These are phyloP conservation scores for Delichon dasypus DNA, from an alignment of 2,797 vertebrate species.

Conservation along the genomic window DNA sequence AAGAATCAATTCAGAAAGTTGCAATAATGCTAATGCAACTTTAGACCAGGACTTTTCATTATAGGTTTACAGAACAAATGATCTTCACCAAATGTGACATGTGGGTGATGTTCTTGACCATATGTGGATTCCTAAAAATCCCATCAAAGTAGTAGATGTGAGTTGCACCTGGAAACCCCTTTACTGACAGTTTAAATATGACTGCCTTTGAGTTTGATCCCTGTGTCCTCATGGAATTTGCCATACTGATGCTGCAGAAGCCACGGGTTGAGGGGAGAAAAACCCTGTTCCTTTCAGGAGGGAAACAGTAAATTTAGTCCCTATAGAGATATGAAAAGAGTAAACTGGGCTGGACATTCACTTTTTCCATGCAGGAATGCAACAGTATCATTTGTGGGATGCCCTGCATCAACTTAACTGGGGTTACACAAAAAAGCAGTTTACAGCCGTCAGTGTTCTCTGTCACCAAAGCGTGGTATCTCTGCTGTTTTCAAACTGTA, in stretches of 20 bases:
- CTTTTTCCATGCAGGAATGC: not conserved
- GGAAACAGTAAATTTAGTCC: not conserved
- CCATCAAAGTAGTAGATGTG: not conserved
- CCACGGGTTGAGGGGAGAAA: not conserved
- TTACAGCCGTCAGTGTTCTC: not conserved
- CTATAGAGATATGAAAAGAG: not conserved
- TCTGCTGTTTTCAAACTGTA: not conserved
- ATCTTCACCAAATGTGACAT: rapidly evolving
- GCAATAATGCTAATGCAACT: not conserved
- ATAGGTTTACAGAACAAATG: not conserved
- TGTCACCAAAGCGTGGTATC: rapidly evolving
- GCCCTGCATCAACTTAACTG: not conserved
- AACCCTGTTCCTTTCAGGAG: not conserved
- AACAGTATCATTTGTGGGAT: not conserved
- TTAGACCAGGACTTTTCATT: not conserved
- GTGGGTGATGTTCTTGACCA: not conserved
- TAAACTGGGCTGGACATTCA: not conserved
- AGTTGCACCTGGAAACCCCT: not conserved
- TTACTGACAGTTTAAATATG: not conserved
- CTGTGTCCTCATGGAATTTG: not conserved
- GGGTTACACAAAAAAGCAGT: not conserved
- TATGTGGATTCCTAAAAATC: not conserved
- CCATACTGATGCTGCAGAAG: not conserved
- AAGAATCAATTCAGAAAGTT: not conserved
- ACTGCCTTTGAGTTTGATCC: not conserved